Evolutionary conservation across 2,113 vertebrate genomes (phyloP), one percentile per base, ranked within the genome.

Genomic region (Elephas maximus): DNA sequence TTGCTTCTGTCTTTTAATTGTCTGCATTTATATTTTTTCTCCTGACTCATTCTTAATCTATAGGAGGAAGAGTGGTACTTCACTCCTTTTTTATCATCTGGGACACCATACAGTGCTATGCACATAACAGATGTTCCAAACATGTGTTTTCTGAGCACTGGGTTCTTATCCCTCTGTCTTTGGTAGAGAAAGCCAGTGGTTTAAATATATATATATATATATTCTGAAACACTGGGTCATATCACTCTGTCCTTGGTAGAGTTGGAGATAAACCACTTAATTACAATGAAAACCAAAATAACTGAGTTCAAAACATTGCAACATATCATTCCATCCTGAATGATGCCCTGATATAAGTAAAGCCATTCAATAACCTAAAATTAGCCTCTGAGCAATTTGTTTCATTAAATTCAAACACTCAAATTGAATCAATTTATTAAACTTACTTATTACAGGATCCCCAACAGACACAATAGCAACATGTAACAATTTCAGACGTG

Each of bases 391-490:
- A 63, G 44, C 8, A 90, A 81, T 63, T 84, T 88, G 2, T 71
- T 81, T 94, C 76, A 73, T 81, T 94, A 83, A 92, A 83, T 87
- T 94, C 11, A 92, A 93, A 51, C 21, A 65, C 17, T 86, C 8
- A 93, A 74, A 92, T 57, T 87, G 60, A 93, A 92, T 67, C 23
- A 48, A 44, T 53, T 92, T 95, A 85, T 92, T 92, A 93, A 94
- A 81, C 17, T 80, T 85, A 45, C 30, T 69, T 88, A 80, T 71
- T 89, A 96, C 23, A 14, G 1, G 3, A n/a, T 88, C 30, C 53
- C 37, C 48, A 73, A 92, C 3, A 96, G 65, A 84, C 60, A 85
- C 60, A 79, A 33, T 53, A 73, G 23, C 69, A 67, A 62, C 2
- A 84, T 48, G 5, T 76, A 90, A 84, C 45, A 80, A 74, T 87